Evolutionary conservation across 2,888 invertebrate species (phyloP).

Genomic region (Orthonevra nobilis): DNA sequence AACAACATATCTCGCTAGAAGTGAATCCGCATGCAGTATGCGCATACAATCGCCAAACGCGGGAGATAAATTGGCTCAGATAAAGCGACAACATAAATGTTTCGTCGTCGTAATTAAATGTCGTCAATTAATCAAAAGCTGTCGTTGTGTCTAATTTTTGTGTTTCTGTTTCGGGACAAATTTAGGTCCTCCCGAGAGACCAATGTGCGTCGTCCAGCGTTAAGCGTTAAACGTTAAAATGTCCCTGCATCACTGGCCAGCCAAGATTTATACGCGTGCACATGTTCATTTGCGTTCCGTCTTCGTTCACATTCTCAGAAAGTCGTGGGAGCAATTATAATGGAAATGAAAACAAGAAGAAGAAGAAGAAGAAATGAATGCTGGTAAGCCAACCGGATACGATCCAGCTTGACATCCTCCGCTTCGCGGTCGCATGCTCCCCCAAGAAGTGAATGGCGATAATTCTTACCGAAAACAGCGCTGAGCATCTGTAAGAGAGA

Average conservation of each 20-base stretch:
- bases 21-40: too few species aligned
- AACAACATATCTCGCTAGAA: too few species aligned
- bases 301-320: conserved; percentile 74
- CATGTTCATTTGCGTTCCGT: conserved; percentile 54
- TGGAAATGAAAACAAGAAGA: conserved; percentile 58
- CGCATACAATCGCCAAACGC: conserved; percentile 48
- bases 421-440: neutral
- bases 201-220: neutral
- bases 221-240: too few species aligned
- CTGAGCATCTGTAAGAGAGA: conserved; percentile 30
- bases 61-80: conserved; percentile 67
- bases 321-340: conserved; percentile 81
- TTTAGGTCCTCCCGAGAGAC: conserved; percentile 52
- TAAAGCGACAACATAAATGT: conserved; percentile 74
- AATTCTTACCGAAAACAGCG: conserved; percentile 56
- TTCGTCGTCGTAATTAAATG: conserved; percentile 79
- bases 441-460: conserved; percentile 28
- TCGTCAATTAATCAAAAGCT: conserved; percentile 80
- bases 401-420: neutral
- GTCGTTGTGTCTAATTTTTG: conserved; percentile 69
- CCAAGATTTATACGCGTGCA: conserved; percentile 64
- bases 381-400: conserved; percentile 68
- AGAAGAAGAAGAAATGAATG: too few species aligned
- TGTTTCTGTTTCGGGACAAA: conserved; percentile 58
- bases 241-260: neutral